Base-by-base conservation (phyloP, 2,113 vertebrate genomes). In the Aix galericulata region DNA sequence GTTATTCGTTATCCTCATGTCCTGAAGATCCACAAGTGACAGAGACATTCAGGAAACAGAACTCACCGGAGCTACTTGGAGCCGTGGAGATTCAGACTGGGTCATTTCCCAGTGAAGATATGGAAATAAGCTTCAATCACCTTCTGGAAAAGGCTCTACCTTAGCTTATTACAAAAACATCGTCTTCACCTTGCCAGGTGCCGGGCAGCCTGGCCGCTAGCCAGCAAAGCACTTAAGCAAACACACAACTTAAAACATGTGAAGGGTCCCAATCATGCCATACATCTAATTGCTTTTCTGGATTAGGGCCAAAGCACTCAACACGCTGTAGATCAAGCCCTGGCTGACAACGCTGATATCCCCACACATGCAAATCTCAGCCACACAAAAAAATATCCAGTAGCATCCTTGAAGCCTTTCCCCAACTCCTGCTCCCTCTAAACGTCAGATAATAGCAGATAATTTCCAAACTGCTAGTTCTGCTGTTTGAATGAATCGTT, bases 201-300 rank as follows among this genome's bases (percentile, higher is more conserved):
- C 86, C 67, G 92, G 79, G 59, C 82, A 93, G 55, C 2, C 86
- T 96, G 95, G 89, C 91, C 9, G 0, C 17, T 13, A 90, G 89
- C 91, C 91, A 97, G 91, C 53, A 50, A 60, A 94, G 77, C 86
- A 94, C 95, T 96, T 89, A 77, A 46, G 53, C 36, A 17, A 50
- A 42, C 9, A 18, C 42, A n/a, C 2, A 46, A 48, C 23, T 55
- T 53, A n/a, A 69, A 68, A n/a, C 59, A 46, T 0, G 31, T 3
- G 40, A 59, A 58, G 0, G 7, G 48, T 56, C 74, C 83, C 63
- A 31, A 60, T 58, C 84, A 79, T 7, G 5, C 22, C 87, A 53
- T 32, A 9, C 53, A 44, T 53, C 36, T 95, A 93, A 95, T 80
- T 89, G 74, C 67, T 91, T 32, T 50, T 62, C 89, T 96, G 93